A percentile compares a stretch with the other conserved stretches of the same genome.
Evolutionary conservation across 2,113 vertebrate species (phyloP).

Genomic region (Mus musculus): DNA sequence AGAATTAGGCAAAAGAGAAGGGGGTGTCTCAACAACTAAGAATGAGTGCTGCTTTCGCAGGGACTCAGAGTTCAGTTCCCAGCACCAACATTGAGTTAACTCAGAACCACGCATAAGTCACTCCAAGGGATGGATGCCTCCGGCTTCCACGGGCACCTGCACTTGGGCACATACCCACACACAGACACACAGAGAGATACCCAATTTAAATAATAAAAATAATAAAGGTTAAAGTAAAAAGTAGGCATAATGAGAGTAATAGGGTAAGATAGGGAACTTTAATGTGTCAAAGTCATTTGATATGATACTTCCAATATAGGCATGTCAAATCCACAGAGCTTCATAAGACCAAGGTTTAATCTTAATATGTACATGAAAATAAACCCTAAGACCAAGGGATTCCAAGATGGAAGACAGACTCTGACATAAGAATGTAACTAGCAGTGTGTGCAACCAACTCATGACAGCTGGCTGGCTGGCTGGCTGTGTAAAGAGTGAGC

Average conservation of each 20-base stretch:
- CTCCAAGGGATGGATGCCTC: background rate
- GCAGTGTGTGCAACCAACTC: background rate
- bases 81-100: background rate
- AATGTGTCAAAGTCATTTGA: slow-evolving; percentile 10
- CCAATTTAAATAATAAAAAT: background rate
- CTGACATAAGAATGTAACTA: background rate
- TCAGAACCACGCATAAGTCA: background rate
- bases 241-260: background rate
- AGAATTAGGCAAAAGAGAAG: slow-evolving; percentile 1
- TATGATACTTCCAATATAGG: background rate
- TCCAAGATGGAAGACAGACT: background rate
- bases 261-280: background rate
- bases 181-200: background rate
- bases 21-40: background rate
- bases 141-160: background rate
- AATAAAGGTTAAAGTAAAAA: slow-evolving; percentile 49
- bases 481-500: background rate
- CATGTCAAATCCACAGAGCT: background rate
- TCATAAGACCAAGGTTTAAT: background rate
- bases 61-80: background rate
- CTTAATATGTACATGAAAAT: background rate
- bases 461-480: background rate
- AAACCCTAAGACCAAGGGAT: background rate
- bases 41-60: background rate
- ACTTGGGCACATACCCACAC: background rate